These are phyloP conservation scores for Lethrus apterus DNA, from an alignment of 1,140 invertebrate species.

Conservation along the genomic window DNA sequence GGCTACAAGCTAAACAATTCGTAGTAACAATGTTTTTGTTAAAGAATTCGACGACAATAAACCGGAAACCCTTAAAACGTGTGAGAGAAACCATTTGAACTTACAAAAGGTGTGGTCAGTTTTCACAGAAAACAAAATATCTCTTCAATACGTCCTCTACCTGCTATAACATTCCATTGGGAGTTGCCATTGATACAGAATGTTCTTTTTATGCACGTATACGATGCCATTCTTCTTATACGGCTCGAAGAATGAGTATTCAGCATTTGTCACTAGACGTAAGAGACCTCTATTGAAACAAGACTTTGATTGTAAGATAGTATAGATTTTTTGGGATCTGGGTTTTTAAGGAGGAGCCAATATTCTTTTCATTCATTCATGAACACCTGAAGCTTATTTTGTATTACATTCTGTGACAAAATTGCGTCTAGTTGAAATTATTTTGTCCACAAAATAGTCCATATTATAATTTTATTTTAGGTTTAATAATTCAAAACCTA, in stretches of 20 bases:
- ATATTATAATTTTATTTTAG: too few relatives aligned
- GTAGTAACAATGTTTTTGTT: slow-evolving; percentile 35
- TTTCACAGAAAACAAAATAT: slow-evolving; percentile 38
- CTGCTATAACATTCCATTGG: slow-evolving; percentile 34
- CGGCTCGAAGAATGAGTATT: slow-evolving; percentile 23
- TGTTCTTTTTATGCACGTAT: slow-evolving; percentile 33
- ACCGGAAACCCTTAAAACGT: slow-evolving; percentile 39
- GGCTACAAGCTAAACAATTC: slow-evolving; percentile 35
- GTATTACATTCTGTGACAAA: neutral
- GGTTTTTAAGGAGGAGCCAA: slow-evolving; percentile 8
- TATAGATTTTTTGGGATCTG: slow-evolving; percentile 6
- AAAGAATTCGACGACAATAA: slow-evolving; percentile 35
- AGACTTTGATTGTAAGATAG: slow-evolving; percentile 6
- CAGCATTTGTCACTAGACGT: slow-evolving; percentile 30
- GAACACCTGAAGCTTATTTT: slow-evolving; percentile 11
- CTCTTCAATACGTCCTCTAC: slow-evolving; percentile 26
- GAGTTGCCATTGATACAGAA: slow-evolving; percentile 38
- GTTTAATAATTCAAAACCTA: too few relatives aligned
- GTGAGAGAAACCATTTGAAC: slow-evolving; percentile 35
- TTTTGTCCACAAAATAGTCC: too few relatives aligned
- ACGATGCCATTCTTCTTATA: slow-evolving; percentile 26
- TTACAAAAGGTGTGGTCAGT: slow-evolving; percentile 39
- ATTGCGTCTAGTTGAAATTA: too few relatives aligned
- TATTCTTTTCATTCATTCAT: slow-evolving; percentile 12
- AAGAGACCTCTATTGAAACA: slow-evolving; percentile 20